These are phyloP conservation scores for Philypnodon macrostomus DNA, from an alignment of 2,797 vertebrate species.

Conservation along the genomic window DNA sequence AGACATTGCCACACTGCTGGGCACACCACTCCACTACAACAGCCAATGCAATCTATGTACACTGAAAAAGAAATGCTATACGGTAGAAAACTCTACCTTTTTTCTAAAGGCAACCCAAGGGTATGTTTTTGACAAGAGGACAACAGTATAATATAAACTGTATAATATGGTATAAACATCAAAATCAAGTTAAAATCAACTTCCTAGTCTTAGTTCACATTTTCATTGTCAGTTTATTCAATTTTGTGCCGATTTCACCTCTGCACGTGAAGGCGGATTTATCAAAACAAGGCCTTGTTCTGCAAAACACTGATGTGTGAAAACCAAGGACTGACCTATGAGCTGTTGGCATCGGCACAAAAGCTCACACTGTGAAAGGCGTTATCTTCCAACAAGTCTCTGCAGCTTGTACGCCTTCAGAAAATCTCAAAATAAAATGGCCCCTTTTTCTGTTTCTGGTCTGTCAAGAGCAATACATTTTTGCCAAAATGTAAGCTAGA, in stretches of 20 bases:
- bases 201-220: no score
- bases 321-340: conserved; percentile 38
- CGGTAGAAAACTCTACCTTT: no score
- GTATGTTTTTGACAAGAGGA: no score
- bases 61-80: no score
- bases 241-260: conserved; percentile 27
- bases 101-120: no score
- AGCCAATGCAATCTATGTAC: no score
- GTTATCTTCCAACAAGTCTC: conserved; percentile 34
- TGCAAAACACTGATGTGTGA: conserved; percentile 8
- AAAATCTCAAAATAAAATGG: conserved; percentile 37
- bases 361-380: conserved; percentile 18
- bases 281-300: conserved; percentile 40
- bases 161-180: no score
- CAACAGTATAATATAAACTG: no score
- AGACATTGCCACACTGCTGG: no score
- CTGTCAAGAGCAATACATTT: conserved; percentile 10
- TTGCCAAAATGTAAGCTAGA: conserved; percentile 13
- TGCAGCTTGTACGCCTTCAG: conserved; percentile 19
- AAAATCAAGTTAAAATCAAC: no score
- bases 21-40: no score
- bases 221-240: no score
- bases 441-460: conserved; percentile 20
- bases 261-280: conserved; percentile 19
- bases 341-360: conserved; percentile 42